Base-by-base conservation (phyloP, 2,113 vertebrate species). In the Plestiodon gilberti region DNA sequence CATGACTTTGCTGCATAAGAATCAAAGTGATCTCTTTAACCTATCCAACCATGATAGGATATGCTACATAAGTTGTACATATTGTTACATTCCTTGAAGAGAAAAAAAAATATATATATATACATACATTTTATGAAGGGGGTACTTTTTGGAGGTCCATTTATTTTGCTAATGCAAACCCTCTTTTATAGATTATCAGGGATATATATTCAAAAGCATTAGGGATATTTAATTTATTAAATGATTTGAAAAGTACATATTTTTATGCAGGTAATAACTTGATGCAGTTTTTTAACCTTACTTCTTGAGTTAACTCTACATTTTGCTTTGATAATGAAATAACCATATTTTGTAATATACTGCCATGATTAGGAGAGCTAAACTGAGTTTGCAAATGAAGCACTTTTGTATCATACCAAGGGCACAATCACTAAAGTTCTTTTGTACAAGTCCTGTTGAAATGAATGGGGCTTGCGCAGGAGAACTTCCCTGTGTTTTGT, bases 151-250 rank as follows among this genome's bases (percentile, higher is more conserved):
- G 94, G 94, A 95, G 90, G 96, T 95, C 89, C 93, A 94, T 96
- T 96, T 97, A 97, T 97, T 97, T 97, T 97, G 92, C 95, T 96
- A 97, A 95, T 95, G 93, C 91, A 93, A 95, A 94, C 96, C 96
- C 96, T 96, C 97, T 97, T 97, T 97, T 97, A 95, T 97, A 97
- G 96, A 97, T 91, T 92, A 96, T 97, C 96, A 97, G 96, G 96
- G 96, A 95, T 93, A 81, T 88, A 88, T 88, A 88, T 82, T 86
- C 77, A 90, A 93, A 96, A 95, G 95, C 93, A 94, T 90, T 96
- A 97, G 93, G 95, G 93, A 93, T 91, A 93, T 93, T 97, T 97
- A 97, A 97, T 97, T 97, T 97, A 97, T 97, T 97, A 93, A 96
- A 96, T 96, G 91, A 96, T 94, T 96, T 96, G 95, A 96, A 96